These are phyloP conservation scores for Danio choprae DNA, from an alignment of 2,797 vertebrate species.

Conservation along the genomic window DNA sequence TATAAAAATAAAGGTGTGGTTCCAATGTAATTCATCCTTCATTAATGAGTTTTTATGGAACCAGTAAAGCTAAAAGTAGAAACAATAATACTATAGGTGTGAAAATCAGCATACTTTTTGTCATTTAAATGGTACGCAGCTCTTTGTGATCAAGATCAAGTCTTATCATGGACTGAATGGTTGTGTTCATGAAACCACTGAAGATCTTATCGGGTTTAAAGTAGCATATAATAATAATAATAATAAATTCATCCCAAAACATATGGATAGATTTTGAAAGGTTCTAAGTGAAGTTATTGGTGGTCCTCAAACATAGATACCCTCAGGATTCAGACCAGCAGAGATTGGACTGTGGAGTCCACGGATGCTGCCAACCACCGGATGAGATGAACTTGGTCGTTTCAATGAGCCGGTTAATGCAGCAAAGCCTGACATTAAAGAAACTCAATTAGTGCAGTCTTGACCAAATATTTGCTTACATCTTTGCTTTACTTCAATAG, in stretches of 20 bases:
- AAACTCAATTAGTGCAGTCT: background rate
- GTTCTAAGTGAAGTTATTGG: conserved; percentile 6
- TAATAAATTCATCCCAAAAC: background rate
- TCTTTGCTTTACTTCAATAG: background rate
- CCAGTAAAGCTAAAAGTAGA: background rate
- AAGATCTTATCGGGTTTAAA: background rate
- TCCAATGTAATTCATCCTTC: conserved; percentile 39
- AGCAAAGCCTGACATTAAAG: conserved; percentile 75
- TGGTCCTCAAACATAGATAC: conserved; percentile 92
- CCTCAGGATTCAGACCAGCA: conserved; percentile 94
- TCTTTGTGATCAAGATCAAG: conserved; percentile 18
- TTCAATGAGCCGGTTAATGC: conserved; percentile 90
- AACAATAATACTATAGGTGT: background rate
- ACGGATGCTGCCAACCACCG: conserved; percentile 87
- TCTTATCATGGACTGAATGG: background rate
- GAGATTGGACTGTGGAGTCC: conserved; percentile 90
- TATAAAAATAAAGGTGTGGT: conserved; percentile 54
- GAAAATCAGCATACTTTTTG: background rate
- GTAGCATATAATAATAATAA: background rate
- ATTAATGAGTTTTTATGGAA: background rate
- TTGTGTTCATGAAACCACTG: background rate
- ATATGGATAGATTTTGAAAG: background rate
- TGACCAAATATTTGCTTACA: background rate
- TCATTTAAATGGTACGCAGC: background rate
- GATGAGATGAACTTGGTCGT: conserved; percentile 84